These are phyloP conservation scores for Tetrax tetrax DNA, from an alignment of 2,113 vertebrate species.

Conservation along the genomic window DNA sequence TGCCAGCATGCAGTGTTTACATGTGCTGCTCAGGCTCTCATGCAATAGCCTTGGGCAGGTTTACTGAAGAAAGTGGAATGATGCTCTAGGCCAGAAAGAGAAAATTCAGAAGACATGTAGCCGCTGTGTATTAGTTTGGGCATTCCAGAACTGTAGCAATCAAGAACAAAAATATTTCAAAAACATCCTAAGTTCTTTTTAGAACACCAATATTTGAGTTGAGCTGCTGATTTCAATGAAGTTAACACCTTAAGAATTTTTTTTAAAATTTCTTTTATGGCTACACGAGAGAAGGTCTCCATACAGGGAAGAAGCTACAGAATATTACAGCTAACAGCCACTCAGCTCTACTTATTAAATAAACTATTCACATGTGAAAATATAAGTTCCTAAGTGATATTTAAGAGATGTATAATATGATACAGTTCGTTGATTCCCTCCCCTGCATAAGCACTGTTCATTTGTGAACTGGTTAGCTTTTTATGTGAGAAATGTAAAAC, in stretches of 20 bases:
- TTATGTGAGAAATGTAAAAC: background rate
- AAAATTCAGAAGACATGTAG: background rate
- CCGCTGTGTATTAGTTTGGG: background rate
- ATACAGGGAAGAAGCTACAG: background rate
- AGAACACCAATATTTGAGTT: background rate
- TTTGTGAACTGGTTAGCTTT: background rate
- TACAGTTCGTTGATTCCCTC: background rate
- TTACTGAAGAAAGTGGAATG: background rate
- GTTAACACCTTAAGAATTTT: background rate
- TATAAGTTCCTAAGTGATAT: background rate
- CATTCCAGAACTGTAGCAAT: background rate
- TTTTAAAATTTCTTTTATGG: background rate
- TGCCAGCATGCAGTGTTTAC: background rate
- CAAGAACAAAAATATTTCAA: background rate
- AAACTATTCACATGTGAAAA: background rate
- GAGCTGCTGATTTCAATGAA: background rate
- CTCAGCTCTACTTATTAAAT: background rate
- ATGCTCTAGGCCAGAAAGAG: background rate
- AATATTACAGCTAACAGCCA: background rate
- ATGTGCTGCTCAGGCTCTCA: background rate
- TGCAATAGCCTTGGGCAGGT: background rate
- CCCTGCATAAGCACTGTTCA: background rate
- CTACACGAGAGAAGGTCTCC: background rate
- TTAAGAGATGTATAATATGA: background rate
- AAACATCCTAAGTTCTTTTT: background rate